phyloP scores from a whole-genome alignment of 2,797 vertebrate species.

The Ptychobarbus kaznakovi region DNA sequence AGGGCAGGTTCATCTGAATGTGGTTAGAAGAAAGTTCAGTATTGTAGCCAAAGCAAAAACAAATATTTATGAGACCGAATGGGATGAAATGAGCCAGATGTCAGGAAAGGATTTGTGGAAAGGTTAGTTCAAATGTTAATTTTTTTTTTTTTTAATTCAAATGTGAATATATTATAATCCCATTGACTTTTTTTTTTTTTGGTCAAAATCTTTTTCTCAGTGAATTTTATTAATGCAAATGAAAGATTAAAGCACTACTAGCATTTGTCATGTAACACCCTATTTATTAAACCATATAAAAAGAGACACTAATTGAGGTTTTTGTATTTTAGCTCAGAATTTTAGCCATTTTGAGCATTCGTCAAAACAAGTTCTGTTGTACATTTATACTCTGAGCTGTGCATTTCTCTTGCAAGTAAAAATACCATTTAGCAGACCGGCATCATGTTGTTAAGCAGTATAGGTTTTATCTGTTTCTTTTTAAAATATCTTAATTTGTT shows the following conservation, averaged over 20 bases:
- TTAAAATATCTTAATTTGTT: conserved; percentile 18
- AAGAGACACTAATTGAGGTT: neutral
- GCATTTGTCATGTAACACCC: neutral
- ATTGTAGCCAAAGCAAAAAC: conserved; percentile 33
- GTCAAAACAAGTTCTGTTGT: neutral
- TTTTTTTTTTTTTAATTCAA: neutral
- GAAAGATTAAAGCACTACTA: conserved; percentile 30
- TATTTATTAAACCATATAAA: conserved; percentile 19
- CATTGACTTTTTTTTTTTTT: conserved; percentile 29
- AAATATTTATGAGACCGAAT: neutral
- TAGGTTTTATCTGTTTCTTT: conserved; percentile 39
- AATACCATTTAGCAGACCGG: conserved; percentile 4
- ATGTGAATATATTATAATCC: conserved; percentile 18
- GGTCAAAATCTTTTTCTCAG: neutral
- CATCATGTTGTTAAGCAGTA: neutral
- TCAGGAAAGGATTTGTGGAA: conserved; percentile 36
- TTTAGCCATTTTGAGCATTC: conserved; percentile 18
- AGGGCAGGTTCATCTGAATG: conserved; percentile 12
- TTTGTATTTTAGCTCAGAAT: conserved; percentile 30
- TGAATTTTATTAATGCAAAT: neutral
- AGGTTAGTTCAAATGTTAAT: neutral
- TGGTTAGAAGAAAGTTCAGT: conserved; percentile 12
- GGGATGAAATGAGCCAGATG: conserved; percentile 32
- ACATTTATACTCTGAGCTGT: neutral
- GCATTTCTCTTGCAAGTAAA: neutral